phyloP scores from a whole-genome alignment of 2,113 vertebrate species.

The Neodon shergylaensis region DNA sequence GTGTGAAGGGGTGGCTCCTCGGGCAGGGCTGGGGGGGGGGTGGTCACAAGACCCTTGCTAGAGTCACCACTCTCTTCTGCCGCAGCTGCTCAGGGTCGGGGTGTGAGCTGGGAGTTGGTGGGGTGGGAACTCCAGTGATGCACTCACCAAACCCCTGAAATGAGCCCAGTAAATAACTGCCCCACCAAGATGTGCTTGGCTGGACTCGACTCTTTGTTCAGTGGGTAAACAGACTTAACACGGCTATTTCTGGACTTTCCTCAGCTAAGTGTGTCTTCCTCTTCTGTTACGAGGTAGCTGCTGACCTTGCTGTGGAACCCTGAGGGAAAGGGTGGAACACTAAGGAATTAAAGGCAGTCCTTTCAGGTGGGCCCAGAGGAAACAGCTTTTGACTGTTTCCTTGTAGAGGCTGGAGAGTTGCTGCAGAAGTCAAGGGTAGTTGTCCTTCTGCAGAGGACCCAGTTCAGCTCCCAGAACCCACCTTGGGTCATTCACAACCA shows the following conservation, averaged over 20 bases:
- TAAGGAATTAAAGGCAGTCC: too few relatives aligned
- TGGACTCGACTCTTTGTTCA: background rate
- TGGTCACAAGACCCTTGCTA: background rate
- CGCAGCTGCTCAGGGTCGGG: background rate
- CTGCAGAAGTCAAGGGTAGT: too few relatives aligned
- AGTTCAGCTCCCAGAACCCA: background rate
- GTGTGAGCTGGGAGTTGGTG: background rate
- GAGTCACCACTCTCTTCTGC: background rate
- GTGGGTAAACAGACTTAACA: background rate
- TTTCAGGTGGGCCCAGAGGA: too few relatives aligned
- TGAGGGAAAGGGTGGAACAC: background rate
- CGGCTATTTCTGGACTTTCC: background rate
- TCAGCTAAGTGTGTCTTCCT: background rate
- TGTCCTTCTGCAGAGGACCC: background rate
- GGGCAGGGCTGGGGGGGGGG: too few relatives aligned
- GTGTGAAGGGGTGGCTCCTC: too few relatives aligned
- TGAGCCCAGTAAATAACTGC: background rate
- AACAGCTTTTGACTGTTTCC: background rate
- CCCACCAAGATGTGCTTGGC: background rate
- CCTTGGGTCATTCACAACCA: too few relatives aligned
- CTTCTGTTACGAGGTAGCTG: background rate
- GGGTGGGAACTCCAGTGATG: background rate
- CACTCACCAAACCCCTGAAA: background rate
- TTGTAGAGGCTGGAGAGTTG: background rate
- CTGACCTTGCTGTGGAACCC: background rate